Conservation (phyloP, 2,797 vertebrate genomes). For the Botia kubotai region DNA sequence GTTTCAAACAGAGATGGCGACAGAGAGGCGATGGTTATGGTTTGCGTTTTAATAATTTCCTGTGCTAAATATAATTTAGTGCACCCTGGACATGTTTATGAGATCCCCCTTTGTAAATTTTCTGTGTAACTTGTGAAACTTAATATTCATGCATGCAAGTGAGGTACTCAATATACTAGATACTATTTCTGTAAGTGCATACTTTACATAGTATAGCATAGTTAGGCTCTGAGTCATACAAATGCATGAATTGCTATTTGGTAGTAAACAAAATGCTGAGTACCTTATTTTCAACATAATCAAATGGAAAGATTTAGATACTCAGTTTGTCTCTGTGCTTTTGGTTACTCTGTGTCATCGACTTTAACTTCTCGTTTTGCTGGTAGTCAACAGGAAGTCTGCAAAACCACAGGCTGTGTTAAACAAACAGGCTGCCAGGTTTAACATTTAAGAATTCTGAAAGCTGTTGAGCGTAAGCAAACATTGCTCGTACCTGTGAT, state of each 20-base stretch:
- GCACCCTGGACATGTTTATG: neutral
- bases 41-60: no score
- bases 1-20: no score
- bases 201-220: conserved; percentile 19
- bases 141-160: neutral
- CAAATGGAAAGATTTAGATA: neutral
- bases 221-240: no score
- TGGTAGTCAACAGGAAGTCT: conserved; percentile 82
- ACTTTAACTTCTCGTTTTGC: conserved; percentile 76
- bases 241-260: neutral
- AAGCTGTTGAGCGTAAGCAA: conserved; percentile 52
- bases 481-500: conserved; percentile 18
- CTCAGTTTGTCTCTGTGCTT: neutral
- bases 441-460: conserved; percentile 73
- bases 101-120: neutral
- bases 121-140: neutral
- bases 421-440: conserved; percentile 71
- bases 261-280: neutral
- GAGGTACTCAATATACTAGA: conserved; percentile 4
- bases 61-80: no score
- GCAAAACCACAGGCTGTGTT: conserved; percentile 77
- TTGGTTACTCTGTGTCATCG: neutral
- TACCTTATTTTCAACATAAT: neutral
- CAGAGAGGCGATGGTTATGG: no score
- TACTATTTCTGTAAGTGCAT: neutral